A percentile compares a stretch with the other conserved stretches of the same genome.
Conservation (phyloP, 2,113 vertebrate species). For the Alouatta palliata region DNA sequence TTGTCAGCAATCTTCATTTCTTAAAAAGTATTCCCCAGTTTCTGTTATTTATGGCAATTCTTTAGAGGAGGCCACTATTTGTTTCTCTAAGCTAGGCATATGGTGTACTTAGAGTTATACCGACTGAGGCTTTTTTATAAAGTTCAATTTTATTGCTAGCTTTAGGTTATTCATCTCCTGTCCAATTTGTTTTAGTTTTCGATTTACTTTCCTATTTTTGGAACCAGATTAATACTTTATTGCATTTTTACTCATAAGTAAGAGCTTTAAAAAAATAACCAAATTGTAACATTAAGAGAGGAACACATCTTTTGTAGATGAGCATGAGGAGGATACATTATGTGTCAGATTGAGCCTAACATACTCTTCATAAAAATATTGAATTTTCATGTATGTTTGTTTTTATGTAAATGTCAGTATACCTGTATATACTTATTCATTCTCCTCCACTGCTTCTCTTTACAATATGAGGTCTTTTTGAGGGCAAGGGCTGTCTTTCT, state of each 20-base stretch:
- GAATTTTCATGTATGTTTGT: not conserved
- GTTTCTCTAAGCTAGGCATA: conserved; percentile 9
- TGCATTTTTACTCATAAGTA: not conserved
- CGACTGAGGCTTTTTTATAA: not conserved
- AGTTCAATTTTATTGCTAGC: not conserved
- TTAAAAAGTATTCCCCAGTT: conserved; percentile 22
- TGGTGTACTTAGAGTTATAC: not conserved
- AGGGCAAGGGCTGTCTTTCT: not conserved
- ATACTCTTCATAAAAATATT: not conserved
- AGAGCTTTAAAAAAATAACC: not conserved
- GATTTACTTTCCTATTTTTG: conserved; percentile 11
- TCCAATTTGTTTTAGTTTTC: not conserved
- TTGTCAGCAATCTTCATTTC: conserved; percentile 25
- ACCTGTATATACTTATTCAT: not conserved
- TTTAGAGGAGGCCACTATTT: not conserved
- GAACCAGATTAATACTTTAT: not conserved
- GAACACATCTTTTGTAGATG: not conserved
- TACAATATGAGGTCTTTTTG: not conserved
- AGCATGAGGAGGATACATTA: not conserved
- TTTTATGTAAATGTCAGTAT: not conserved
- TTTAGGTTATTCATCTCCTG: not conserved
- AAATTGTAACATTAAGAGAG: conserved; percentile 1
- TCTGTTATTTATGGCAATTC: conserved; percentile 28
- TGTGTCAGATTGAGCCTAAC: not conserved
- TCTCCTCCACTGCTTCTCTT: not conserved